These are phyloP conservation scores for Saiga tatarica DNA, from an alignment of 2,113 vertebrate genomes.

Conservation along the genomic window DNA sequence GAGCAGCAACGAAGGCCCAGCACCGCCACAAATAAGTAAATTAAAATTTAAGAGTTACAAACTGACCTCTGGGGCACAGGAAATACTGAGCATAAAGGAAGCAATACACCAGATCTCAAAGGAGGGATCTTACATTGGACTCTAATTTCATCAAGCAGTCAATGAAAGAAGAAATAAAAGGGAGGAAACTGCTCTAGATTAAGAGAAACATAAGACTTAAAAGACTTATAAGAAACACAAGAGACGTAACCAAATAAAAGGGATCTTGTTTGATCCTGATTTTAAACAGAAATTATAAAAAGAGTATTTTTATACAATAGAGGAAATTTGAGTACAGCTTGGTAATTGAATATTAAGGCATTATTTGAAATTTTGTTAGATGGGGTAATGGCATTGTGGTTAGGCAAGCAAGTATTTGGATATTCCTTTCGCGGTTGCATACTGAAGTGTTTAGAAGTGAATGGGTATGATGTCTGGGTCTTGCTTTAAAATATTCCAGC, in stretches of 20 bases:
- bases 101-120: background rate
- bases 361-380: slow-evolving; percentile 4
- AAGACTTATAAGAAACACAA: slow-evolving; percentile 25
- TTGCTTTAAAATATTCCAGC: background rate
- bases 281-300: slow-evolving; percentile 22
- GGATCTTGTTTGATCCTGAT: background rate
- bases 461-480: background rate
- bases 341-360: background rate
- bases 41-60: background rate
- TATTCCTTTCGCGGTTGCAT: background rate
- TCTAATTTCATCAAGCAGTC: slow-evolving; percentile 13
- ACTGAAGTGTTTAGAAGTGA: background rate
- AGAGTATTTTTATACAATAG: background rate
- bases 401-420: background rate
- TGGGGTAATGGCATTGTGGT: background rate
- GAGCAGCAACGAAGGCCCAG: background rate
- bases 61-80: background rate
- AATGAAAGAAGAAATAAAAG: background rate
- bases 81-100: background rate
- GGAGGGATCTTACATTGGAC: background rate
- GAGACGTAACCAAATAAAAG: slow-evolving; percentile 14
- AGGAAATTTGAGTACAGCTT: background rate
- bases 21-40: background rate
- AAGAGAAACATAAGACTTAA: slow-evolving; percentile 23
- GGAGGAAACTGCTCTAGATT: background rate